Conservation (phyloP, 2,888 invertebrate species). For the Lissonota sp. region DNA sequence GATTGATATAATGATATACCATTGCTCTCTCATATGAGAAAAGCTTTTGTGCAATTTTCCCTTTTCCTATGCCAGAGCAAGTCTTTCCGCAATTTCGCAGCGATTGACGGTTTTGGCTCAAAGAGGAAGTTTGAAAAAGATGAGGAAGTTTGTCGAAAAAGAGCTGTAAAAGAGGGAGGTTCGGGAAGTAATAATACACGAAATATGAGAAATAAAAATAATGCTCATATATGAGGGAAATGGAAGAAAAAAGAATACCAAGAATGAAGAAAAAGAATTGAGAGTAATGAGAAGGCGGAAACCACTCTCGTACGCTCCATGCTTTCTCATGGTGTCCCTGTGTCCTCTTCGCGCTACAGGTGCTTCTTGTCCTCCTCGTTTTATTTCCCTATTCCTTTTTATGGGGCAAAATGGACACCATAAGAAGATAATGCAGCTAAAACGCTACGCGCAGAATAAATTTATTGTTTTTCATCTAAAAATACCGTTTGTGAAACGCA, state of each 20-base stretch:
- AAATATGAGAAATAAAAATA: constrained; percentile 31
- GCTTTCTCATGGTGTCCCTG: constrained; percentile 47
- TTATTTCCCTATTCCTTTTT: constrained; percentile 41
- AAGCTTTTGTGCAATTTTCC: too few relatives aligned
- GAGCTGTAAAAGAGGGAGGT: constrained; percentile 14
- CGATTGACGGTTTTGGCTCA: too few relatives aligned
- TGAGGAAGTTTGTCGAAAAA: background rate
- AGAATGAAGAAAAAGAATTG: constrained; percentile 23
- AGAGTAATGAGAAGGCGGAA: constrained; percentile 63
- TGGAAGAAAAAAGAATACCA: constrained; percentile 44
- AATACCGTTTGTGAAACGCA: too few relatives aligned
- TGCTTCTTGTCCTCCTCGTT: constrained; percentile 53
- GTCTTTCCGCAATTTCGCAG: background rate
- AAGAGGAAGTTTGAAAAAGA: too few relatives aligned
- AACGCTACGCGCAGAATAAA: too few relatives aligned
- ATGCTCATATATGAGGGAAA: constrained; percentile 40
- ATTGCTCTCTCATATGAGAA: too few relatives aligned
- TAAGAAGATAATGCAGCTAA: too few relatives aligned
- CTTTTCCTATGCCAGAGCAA: too few relatives aligned
- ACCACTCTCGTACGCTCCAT: constrained; percentile 53
- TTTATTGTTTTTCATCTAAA: too few relatives aligned
- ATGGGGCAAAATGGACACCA: background rate
- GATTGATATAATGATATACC: too few relatives aligned
- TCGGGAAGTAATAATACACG: constrained; percentile 3
- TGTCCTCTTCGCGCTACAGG: constrained; percentile 56